phyloP scores from a whole-genome alignment of 2,113 vertebrate species.

The Triplophysa tibetana region DNA sequence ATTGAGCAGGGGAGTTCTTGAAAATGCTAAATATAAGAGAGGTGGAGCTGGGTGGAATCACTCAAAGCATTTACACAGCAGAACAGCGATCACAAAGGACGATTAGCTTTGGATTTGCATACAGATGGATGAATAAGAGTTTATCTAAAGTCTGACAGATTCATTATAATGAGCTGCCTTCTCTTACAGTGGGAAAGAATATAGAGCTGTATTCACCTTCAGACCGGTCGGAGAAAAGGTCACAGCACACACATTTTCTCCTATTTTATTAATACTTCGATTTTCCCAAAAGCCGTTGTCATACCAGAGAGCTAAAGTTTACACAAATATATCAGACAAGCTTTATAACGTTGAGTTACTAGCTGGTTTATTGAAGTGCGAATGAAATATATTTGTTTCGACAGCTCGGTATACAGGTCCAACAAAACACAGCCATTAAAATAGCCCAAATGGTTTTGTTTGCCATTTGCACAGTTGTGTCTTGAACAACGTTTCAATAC shows the following conservation, averaged over 20 bases:
- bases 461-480: conserved; percentile 6
- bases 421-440: conserved; percentile 22
- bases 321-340: conserved; percentile 1
- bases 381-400: conserved; percentile 21
- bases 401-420: conserved; percentile 29
- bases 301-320: not conserved
- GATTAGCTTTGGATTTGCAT: conserved; percentile 35
- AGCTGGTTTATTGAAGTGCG: conserved; percentile 10
- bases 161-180: conserved; percentile 21
- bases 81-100: not conserved
- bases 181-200: conserved; percentile 4
- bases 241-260: not conserved
- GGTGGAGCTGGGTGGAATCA: not conserved
- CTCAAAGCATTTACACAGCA: conserved; percentile 8
- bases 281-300: not conserved
- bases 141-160: conserved; percentile 30
- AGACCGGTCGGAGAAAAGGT: not conserved
- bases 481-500: conserved; percentile 11
- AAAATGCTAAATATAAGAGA: no score
- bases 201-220: conserved; percentile 13
- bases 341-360: conserved; percentile 5
- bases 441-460: conserved; percentile 31
- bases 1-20: not conserved
- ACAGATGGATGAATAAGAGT: conserved; percentile 29
- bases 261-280: not conserved